Percentiles rank a stretch among this genome's conserved stretches.
phyloP scores from a whole-genome alignment of 2,113 vertebrate species.

The Nothocercus julius region DNA sequence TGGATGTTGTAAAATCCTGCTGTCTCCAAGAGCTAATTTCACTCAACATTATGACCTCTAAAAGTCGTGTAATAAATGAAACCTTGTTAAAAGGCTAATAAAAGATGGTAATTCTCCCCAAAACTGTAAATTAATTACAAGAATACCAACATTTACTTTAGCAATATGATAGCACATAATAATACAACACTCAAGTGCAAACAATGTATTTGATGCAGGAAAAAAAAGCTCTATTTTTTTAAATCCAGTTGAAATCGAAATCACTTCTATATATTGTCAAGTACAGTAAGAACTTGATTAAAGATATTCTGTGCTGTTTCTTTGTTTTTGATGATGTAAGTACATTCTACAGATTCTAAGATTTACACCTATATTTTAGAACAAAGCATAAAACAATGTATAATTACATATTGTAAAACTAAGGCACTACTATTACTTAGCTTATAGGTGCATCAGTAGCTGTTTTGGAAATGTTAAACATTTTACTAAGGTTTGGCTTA shows the following conservation, averaged over 20 bases:
- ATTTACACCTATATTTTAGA: not conserved
- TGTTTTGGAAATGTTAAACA: not conserved
- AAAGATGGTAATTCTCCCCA: not conserved
- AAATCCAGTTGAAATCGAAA: not conserved
- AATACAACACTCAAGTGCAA: not conserved
- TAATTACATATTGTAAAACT: not conserved
- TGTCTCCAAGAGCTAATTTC: not conserved
- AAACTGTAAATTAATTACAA: not conserved
- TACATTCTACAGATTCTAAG: not conserved
- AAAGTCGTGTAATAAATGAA: not conserved
- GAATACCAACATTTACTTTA: not conserved
- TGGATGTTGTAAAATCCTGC: not conserved
- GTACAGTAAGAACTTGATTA: not conserved
- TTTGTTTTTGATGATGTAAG: not conserved
- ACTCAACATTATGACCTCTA: not conserved
- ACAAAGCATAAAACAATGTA: not conserved
- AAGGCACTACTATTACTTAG: not conserved
- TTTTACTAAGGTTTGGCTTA: not conserved
- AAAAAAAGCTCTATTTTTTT: not conserved
- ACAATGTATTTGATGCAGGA: not conserved
- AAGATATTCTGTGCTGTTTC: not conserved
- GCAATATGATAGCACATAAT: not conserved
- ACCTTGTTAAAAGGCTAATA: not conserved
- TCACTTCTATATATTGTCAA: not conserved
- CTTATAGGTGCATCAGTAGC: not conserved